Base-by-base conservation (phyloP, 2,888 invertebrate species). In the Agriopis marginaria region DNA sequence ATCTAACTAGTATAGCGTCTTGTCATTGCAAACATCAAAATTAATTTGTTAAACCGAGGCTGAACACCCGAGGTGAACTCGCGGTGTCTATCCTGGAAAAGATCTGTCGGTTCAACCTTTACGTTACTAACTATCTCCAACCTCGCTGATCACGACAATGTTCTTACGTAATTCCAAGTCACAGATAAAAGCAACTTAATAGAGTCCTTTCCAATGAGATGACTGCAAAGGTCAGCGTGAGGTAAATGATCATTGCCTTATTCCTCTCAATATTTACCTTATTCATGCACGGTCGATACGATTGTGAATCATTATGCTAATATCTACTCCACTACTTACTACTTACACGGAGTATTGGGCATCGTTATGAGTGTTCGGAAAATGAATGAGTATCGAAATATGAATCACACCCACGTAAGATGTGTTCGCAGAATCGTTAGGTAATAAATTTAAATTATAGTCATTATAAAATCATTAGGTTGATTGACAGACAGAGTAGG, bases 291-390 rank as follows among this genome's bases (percentile, higher is more conserved):
- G 81, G 87, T 73, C 82, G 61, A 61, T 63, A 65, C 50, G 23
- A 68, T 45, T 49, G 81, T 90, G 89, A 90, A 78, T 90, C 90
- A 91, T 74, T 80, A 82, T 83, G 83, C 79, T 82, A 86, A 87
- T 84, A 11, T n/a, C 60, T 79, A 82, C 77, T 72, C 76, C 72
- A 73, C 79, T 79, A 77, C 78, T 79, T 82, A 84, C 82, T 81
- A 82, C 82, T 69, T 55, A 58, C 32, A 44, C 9, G 40, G 8
- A 54, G 40, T 55, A 44, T 80, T 73, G 72, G 69, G 45, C 76
- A 78, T 82, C 79, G 74, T 71, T 76, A 77, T 78, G 77, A 79
- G 72, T 81, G 66, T 76, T 64, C 72, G 75, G 71, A 73, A 73
- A 76, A 17, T 56, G 56, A 74, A 71, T 71, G 50, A 77, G 79